Evolutionary conservation across 1,140 invertebrate species (phyloP).

Genomic region (Hetaerina americana): DNA sequence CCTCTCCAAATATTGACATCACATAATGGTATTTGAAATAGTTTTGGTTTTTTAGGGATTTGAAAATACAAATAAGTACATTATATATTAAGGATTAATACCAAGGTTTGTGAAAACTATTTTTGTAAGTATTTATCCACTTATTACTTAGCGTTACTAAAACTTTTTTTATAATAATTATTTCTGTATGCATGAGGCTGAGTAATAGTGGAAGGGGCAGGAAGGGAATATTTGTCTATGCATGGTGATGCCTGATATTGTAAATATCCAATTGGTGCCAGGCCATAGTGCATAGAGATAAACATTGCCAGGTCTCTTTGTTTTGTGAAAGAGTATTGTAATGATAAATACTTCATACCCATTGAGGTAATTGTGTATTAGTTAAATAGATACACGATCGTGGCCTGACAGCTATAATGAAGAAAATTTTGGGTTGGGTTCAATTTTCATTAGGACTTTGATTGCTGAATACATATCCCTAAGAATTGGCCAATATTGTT

Average conservation of each 20-base stretch:
- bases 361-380: background rate
- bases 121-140: background rate
- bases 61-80: background rate
- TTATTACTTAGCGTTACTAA: background rate
- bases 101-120: background rate
- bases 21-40: background rate
- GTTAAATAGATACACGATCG: background rate
- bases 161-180: constrained; percentile 1
- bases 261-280: background rate
- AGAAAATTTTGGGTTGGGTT: background rate
- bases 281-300: background rate
- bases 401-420: background rate
- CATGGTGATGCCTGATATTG: background rate
- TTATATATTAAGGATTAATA: background rate
- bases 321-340: too few species aligned
- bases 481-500: background rate
- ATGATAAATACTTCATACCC: too few species aligned
- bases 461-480: background rate
- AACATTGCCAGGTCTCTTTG: too few species aligned
- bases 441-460: background rate
- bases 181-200: background rate
- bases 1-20: background rate
- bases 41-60: background rate
- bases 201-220: background rate
- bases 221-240: background rate